phyloP scores from a whole-genome alignment of 2,113 vertebrate genomes.

The Eulacestoma nigropectus region DNA sequence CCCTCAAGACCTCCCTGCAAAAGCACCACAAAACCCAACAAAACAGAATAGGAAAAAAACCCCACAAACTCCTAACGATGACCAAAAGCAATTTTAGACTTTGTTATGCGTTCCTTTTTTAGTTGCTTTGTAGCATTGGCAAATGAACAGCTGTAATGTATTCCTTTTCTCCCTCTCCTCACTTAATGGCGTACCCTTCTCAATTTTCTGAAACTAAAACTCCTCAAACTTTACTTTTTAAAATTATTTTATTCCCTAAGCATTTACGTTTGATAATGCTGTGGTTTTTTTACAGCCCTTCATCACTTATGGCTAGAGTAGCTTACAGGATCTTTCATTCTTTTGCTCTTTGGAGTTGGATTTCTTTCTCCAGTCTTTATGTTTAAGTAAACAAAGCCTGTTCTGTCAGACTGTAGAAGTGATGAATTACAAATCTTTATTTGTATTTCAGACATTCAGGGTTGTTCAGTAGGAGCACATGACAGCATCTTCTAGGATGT shows the following conservation, averaged over 20 bases:
- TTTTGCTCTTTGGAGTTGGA: not conserved
- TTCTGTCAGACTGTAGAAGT: not conserved
- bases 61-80: not conserved
- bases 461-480: not conserved
- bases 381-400: not conserved
- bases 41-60: not conserved
- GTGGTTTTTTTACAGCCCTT: not conserved
- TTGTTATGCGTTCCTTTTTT: not conserved
- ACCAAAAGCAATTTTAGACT: not conserved
- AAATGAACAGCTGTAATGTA: not conserved
- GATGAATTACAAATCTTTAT: not conserved
- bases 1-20: not conserved
- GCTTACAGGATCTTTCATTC: not conserved
- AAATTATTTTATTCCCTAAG: not conserved
- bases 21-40: too few relatives aligned
- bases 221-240: not conserved
- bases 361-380: not conserved
- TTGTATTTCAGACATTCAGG: not conserved
- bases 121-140: not conserved
- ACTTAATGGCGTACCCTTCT: not conserved
- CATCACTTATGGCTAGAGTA: not conserved
- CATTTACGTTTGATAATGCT: not conserved
- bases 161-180: not conserved
- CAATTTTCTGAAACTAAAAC: not conserved
- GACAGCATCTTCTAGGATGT: not conserved